These are phyloP conservation scores for Cantharis flavilabris DNA, from an alignment of 2,888 invertebrate genomes.

Conservation along the genomic window DNA sequence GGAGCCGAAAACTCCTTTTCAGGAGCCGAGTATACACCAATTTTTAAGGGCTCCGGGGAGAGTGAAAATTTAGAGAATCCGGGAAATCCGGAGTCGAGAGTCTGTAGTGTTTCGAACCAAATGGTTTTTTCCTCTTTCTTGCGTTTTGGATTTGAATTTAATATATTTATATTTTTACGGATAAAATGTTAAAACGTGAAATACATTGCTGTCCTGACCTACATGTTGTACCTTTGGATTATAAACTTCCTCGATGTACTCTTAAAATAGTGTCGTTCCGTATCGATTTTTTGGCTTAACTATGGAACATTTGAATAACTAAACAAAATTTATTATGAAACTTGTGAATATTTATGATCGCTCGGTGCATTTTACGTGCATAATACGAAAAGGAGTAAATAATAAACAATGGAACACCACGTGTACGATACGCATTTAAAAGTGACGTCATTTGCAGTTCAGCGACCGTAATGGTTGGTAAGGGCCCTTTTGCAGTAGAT, in stretches of 20 bases:
- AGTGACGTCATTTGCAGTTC: conserved; percentile 34
- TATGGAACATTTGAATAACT: background rate
- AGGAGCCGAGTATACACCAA: too few species aligned
- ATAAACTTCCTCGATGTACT: background rate
- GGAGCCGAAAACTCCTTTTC: too few species aligned
- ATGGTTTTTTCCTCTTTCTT: too few species aligned
- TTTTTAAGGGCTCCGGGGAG: too few species aligned
- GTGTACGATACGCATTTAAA: conserved; percentile 24
- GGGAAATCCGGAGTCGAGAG: too few species aligned
- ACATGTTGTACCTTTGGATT: background rate
- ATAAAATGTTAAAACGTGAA: background rate
- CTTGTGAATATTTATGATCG: background rate
- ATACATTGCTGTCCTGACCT: background rate
- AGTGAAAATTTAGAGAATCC: too few species aligned
- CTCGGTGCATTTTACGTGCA: background rate
- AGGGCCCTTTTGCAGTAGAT: conserved; percentile 28
- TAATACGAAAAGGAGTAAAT: conserved; percentile 14
- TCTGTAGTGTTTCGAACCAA: too few species aligned
- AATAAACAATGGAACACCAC: conserved; percentile 24
- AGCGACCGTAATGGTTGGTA: conserved; percentile 33
- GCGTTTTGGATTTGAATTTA: too few species aligned
- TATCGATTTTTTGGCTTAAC: background rate
- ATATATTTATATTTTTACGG: background rate
- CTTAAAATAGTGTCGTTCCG: background rate
- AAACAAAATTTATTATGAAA: background rate